These are phyloP conservation scores for Drosophila pullipes DNA, from an alignment of 2,888 invertebrate species.

Conservation along the genomic window DNA sequence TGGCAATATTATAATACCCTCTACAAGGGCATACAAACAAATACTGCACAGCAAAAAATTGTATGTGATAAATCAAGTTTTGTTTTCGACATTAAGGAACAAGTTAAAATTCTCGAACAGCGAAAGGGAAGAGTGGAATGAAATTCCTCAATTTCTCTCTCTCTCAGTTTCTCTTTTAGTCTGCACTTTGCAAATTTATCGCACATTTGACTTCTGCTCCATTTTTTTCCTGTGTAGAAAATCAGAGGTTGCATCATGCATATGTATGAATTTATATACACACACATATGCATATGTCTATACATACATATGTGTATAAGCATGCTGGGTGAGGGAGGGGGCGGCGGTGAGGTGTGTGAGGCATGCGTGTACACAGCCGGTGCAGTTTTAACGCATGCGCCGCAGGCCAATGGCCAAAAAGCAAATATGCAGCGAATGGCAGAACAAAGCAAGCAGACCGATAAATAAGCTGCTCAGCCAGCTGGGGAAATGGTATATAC, in stretches of 20 bases:
- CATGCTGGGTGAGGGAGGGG: neutral
- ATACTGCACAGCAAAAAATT: neutral
- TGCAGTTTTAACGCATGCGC: constrained; percentile 14
- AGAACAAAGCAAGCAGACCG: constrained; percentile 1
- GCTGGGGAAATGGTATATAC: constrained; percentile 41
- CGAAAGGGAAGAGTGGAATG: neutral
- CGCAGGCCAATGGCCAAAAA: constrained; percentile 26
- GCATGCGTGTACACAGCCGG: neutral
- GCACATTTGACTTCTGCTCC: neutral
- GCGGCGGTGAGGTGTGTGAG: too few species aligned
- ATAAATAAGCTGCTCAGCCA: constrained; percentile 39
- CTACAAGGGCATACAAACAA: neutral
- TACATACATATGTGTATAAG: neutral
- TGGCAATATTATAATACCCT: neutral
- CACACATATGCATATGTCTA: neutral
- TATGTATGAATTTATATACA: neutral
- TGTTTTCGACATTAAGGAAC: neutral
- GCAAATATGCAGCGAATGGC: constrained; percentile 35
- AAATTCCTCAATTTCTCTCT: neutral
- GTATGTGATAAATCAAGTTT: neutral
- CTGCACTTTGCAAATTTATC: neutral
- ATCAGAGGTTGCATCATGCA: neutral
- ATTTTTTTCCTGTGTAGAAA: neutral
- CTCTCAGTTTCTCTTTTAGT: neutral
- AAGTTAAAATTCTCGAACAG: neutral